phyloP scores from a whole-genome alignment of 2,888 invertebrate species.

The Megamerina dolium region DNA sequence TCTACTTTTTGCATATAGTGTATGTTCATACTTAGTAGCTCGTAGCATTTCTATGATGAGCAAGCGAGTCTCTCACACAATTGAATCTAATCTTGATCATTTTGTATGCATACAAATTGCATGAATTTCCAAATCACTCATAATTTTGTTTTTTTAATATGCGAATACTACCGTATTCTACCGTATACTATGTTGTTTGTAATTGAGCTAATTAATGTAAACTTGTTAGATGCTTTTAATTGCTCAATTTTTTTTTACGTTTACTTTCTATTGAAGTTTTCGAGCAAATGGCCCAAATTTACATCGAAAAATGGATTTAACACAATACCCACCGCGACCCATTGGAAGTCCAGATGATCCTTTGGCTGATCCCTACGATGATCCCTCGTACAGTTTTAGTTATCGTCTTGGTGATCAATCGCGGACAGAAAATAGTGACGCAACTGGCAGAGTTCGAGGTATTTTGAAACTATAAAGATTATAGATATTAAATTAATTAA shows the following conservation, averaged over 20 bases:
- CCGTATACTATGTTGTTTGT: too few species aligned
- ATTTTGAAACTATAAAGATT: conserved; percentile 1
- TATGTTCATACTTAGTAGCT: too few species aligned
- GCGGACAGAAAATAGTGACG: conserved; percentile 61
- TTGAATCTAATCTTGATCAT: too few species aligned
- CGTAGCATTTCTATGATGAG: too few species aligned
- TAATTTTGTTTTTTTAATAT: too few species aligned
- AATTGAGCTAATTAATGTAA: too few species aligned
- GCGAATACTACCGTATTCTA: too few species aligned
- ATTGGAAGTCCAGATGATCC: conserved; percentile 67
- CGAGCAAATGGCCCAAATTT: conserved; percentile 72
- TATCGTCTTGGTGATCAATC: conserved; percentile 63
- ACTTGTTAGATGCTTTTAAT: too few species aligned
- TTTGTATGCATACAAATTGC: not conserved
- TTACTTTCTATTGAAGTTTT: conserved; percentile 56
- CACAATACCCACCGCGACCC: conserved; percentile 61
- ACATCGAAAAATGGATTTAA: conserved; percentile 64
- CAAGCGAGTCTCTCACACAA: too few species aligned
- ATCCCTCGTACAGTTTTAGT: conserved; percentile 67
- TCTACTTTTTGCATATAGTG: not conserved
- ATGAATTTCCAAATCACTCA: not conserved
- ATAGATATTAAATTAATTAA: not conserved
- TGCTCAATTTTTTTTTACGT: too few species aligned
- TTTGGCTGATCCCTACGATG: conserved; percentile 69
- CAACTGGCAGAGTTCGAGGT: conserved; percentile 59